Evolutionary conservation across 37 sponge, comb jelly and placozoan species (phyloP), one percentile per base, ranked within the genome.

Genomic region (Beroe ovata): DNA sequence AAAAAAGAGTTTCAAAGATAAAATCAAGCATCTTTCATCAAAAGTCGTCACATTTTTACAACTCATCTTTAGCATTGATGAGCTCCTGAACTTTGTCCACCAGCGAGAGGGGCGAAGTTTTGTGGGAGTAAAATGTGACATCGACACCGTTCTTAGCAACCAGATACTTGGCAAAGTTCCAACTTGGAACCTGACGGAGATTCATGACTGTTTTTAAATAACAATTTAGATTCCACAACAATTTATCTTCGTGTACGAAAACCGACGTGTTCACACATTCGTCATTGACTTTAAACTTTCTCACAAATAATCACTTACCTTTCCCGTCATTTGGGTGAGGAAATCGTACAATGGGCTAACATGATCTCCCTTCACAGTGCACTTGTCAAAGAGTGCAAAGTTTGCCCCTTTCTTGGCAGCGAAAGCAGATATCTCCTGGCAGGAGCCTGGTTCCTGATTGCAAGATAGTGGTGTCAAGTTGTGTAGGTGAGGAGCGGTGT

Each of bases 81-180:
- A 66, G 69, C 36, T 66, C 30, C 36, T 66, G 69, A 1, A 66
- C 30, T 18, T 66, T 66, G 8, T 66, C 32, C 4, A 30, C 69
- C 69, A 66, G 25, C 2, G 69, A 34, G 36, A 30, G 3, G 30
- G 69, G 69, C 0, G 69, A 66, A 18, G 69, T 66, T 1, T 26
- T 14, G 36, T 66, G 69, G 30, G 69, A 30, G 69, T 66, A 66
- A 37, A 66, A 66, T 14, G 69, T 34, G 35, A 66, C 69, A 37
- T 66, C 69, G 8, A 66, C 69, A 29, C 69, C 69, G 69, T 66
- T 66, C 36, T 66, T 66, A 29, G 69, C 69, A 18, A 77, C 84
- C 35, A 77, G 54, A 42, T 77, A 77, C 47, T 77, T 77, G 8
- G 54, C 38, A 35, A 77, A 77, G 33, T 77, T 77, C 84, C 84